These are phyloP conservation scores for Panurus biarmicus DNA, from an alignment of 2,113 vertebrate genomes.

Conservation along the genomic window DNA sequence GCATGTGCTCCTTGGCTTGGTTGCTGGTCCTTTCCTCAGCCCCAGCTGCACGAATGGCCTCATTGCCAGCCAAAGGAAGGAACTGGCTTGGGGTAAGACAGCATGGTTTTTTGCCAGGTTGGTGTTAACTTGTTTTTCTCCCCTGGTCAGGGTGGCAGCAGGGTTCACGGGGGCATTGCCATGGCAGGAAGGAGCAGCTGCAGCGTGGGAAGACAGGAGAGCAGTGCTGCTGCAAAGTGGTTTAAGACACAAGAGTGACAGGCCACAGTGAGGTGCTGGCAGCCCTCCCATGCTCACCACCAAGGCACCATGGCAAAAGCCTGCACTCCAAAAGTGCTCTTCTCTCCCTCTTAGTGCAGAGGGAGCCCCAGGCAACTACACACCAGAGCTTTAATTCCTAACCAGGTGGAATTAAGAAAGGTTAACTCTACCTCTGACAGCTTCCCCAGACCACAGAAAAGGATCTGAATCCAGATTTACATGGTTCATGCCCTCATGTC, in stretches of 20 bases:
- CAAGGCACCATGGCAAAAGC: neutral
- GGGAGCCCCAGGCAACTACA: neutral
- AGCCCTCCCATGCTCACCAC: neutral
- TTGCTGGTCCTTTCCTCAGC: neutral
- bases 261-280: fast-evolving
- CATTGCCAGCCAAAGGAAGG: neutral
- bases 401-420: neutral
- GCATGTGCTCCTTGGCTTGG: neutral
- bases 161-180: fast-evolving
- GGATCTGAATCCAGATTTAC: neutral
- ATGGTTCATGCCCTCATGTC: neutral
- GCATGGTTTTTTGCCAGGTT: fast-evolving
- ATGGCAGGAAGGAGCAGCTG: neutral
- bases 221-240: fast-evolving
- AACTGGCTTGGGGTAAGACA: neutral
- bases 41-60: fast-evolving
- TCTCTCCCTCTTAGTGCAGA: neutral
- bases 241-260: fast-evolving
- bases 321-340: neutral
- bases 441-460: neutral
- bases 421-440: neutral
- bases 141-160: fast-evolving
- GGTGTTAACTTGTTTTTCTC: neutral
- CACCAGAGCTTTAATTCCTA: neutral
- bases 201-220: neutral